Conservation (phyloP, 2,113 vertebrate species). For the Gymnocephalus cernua region DNA sequence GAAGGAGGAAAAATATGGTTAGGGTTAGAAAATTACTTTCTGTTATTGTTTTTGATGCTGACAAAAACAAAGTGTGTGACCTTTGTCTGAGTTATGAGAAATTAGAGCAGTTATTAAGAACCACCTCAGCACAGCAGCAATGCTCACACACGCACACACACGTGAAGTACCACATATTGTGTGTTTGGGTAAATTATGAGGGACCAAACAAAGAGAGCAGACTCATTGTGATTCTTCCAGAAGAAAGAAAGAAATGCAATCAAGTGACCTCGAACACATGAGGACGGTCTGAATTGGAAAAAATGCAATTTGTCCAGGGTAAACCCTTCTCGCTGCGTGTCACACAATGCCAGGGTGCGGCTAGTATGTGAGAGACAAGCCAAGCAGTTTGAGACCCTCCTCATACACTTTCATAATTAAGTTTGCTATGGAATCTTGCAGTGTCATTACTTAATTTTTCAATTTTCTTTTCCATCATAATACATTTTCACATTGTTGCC, state of each 20-base stretch:
- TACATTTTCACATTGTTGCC: slow-evolving; percentile 20
- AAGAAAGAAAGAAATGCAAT: slow-evolving; percentile 43
- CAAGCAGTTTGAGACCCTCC: neutral
- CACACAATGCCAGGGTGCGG: slow-evolving; percentile 9
- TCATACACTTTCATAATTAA: neutral
- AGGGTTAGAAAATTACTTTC: slow-evolving; percentile 4
- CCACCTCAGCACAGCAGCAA: slow-evolving; percentile 16
- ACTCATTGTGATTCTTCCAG: slow-evolving; percentile 22
- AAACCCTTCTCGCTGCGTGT: slow-evolving; percentile 16
- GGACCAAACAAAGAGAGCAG: slow-evolving; percentile 13
- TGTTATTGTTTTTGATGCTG: slow-evolving; percentile 34
- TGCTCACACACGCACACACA: neutral
- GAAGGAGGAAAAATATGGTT: neutral
- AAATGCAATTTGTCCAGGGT: slow-evolving; percentile 57
- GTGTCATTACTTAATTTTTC: slow-evolving; percentile 25
- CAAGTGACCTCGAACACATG: slow-evolving; percentile 34
- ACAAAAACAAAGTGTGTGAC: slow-evolving; percentile 28
- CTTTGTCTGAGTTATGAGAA: slow-evolving; percentile 38
- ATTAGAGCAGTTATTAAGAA: slow-evolving; percentile 47
- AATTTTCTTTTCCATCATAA: slow-evolving; percentile 17
- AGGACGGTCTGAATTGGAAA: slow-evolving; percentile 35
- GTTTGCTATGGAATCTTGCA: neutral
- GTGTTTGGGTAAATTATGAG: slow-evolving; percentile 37
- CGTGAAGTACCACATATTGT: slow-evolving; percentile 5
- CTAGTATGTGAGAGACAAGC: neutral